phyloP scores from a whole-genome alignment of 2,888 invertebrate species.

The Erannis defoliaria region DNA sequence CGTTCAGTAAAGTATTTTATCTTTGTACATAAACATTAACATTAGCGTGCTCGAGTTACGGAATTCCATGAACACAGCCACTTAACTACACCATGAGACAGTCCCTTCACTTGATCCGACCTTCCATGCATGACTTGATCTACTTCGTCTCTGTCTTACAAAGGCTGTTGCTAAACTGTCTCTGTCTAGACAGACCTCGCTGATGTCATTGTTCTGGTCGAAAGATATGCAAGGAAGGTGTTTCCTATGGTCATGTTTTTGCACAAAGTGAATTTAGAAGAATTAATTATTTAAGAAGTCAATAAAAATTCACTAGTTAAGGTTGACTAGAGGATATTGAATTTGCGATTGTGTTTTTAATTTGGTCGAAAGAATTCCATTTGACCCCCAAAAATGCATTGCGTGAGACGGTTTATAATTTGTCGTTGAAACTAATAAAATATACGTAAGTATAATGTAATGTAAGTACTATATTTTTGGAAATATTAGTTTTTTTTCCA shows the following conservation, averaged over 20 bases:
- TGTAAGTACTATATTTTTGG: too few species aligned
- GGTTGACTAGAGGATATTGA: not conserved
- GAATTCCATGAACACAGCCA: slow-evolving; percentile 24
- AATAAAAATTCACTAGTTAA: not conserved
- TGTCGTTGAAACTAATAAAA: too few species aligned
- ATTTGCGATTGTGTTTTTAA: not conserved
- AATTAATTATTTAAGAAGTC: not conserved
- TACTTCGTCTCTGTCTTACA: slow-evolving; percentile 32
- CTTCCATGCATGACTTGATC: slow-evolving; percentile 37
- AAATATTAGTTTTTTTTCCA: too few species aligned
- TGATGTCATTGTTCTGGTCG: slow-evolving; percentile 24
- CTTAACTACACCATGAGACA: slow-evolving; percentile 29
- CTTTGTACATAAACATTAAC: too few species aligned
- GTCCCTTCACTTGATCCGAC: slow-evolving; percentile 45
- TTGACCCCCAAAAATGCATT: too few species aligned
- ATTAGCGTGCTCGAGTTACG: slow-evolving; percentile 1
- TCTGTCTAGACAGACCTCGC: slow-evolving; percentile 27
- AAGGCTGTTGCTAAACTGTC: slow-evolving; percentile 17
- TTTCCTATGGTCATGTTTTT: slow-evolving; percentile 13
- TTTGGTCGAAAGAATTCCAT: not conserved
- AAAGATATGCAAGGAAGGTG: slow-evolving; percentile 9
- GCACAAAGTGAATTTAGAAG: too few species aligned
- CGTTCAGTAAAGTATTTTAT: too few species aligned
- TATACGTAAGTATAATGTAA: too few species aligned
- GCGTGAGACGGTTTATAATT: too few species aligned